These are phyloP conservation scores for Calliphora vicina DNA, from an alignment of 1,140 invertebrate genomes.

Conservation along the genomic window DNA sequence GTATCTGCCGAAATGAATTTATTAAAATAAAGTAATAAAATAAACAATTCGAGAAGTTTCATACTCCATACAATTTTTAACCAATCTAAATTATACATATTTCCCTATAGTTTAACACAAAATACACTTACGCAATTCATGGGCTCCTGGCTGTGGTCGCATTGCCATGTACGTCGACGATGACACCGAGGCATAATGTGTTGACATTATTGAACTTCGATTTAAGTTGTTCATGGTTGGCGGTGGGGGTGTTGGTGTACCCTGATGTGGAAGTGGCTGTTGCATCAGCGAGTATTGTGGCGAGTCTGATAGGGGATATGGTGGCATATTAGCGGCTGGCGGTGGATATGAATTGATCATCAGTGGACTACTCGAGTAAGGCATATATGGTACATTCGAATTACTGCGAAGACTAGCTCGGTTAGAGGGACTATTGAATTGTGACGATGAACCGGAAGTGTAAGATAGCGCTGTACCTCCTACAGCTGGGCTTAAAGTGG, in stretches of 20 bases:
- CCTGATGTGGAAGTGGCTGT: conserved; percentile 39
- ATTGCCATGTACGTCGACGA: conserved; percentile 27
- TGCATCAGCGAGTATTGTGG: conserved; percentile 50
- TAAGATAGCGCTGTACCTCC: conserved; percentile 49
- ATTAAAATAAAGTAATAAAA: too few species aligned
- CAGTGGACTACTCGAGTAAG: conserved; percentile 56
- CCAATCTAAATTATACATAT: too few species aligned
- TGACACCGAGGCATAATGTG: conserved; percentile 29
- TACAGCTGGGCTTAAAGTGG: conserved; percentile 55
- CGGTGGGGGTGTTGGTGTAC: conserved; percentile 26
- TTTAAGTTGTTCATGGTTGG: not conserved
- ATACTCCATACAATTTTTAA: too few species aligned
- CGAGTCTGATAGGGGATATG: conserved; percentile 52
- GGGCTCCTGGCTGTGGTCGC: conserved; percentile 42
- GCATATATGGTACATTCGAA: conserved; percentile 56
- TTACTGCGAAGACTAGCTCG: conserved; percentile 49
- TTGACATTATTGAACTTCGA: not conserved
- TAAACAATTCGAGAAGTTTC: too few species aligned
- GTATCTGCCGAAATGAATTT: too few species aligned
- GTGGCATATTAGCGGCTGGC: conserved; percentile 50
- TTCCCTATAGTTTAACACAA: too few species aligned
- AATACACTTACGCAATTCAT: conserved; percentile 55
- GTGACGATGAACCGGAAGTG: conserved; percentile 52
- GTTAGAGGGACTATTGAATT: conserved; percentile 53
- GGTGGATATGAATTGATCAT: conserved; percentile 58